Conservation (phyloP, 2,888 invertebrate genomes). For the Ochropleura plecta region DNA sequence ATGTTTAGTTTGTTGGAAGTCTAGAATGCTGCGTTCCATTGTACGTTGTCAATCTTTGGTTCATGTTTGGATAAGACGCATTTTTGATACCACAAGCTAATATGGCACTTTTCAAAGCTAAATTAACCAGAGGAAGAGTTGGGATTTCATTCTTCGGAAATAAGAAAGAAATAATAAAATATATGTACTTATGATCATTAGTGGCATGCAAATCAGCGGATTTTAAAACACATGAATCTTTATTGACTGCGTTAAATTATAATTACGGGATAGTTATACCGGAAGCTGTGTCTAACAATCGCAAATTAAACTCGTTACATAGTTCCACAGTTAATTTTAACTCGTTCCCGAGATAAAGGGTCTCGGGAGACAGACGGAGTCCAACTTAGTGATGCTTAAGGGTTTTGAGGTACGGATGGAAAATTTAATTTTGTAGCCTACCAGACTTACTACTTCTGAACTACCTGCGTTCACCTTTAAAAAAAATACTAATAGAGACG, state of each 20-base stretch:
- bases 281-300: constrained; percentile 1
- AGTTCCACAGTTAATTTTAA: not conserved
- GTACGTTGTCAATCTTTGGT: too few relatives aligned
- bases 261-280: constrained; percentile 25
- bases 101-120: not conserved
- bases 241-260: constrained; percentile 29
- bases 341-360: too few relatives aligned
- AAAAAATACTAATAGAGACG: too few relatives aligned
- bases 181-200: not conserved
- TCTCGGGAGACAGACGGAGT: too few relatives aligned
- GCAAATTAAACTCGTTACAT: constrained; percentile 8
- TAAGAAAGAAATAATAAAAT: constrained; percentile 1
- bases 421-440: too few relatives aligned
- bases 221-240: constrained; percentile 11
- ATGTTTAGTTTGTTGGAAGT: too few relatives aligned
- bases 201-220: not conserved
- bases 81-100: not conserved
- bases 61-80: not conserved
- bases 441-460: too few relatives aligned
- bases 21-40: too few relatives aligned
- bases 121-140: not conserved
- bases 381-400: too few relatives aligned
- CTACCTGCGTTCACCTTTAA: too few relatives aligned
- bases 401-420: too few relatives aligned
- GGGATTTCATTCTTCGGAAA: not conserved